These are phyloP conservation scores for Vandiemenella viatica DNA, from an alignment of 2,888 invertebrate genomes.

Conservation along the genomic window DNA sequence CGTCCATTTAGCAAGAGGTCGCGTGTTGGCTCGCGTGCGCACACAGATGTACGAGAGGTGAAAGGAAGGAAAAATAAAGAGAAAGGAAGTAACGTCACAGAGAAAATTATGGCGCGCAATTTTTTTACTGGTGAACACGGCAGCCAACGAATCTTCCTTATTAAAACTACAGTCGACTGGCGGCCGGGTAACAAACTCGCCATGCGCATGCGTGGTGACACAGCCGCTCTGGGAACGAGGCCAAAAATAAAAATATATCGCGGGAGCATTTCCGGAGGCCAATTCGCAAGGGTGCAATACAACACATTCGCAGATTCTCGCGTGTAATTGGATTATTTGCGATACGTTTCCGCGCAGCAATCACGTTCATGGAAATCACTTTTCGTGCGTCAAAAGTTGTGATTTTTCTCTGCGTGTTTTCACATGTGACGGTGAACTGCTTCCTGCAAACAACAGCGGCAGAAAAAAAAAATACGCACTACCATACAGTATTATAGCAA, in stretches of 20 bases:
- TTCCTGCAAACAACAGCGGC: too few species aligned
- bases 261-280: neutral
- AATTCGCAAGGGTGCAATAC: slow-evolving; percentile 1
- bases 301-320: neutral
- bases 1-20: neutral
- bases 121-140: neutral
- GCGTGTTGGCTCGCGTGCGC: neutral
- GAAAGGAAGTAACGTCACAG: neutral
- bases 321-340: neutral
- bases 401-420: too few species aligned
- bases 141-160: neutral
- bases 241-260: too few species aligned
- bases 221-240: too few species aligned
- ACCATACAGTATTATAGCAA: neutral
- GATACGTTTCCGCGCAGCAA: neutral
- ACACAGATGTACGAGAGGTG: neutral
- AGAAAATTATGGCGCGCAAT: neutral
- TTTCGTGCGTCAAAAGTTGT: too few species aligned
- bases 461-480: too few species aligned
- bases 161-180: neutral
- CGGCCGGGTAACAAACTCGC: too few species aligned
- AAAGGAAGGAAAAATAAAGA: neutral
- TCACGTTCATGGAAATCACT: slow-evolving; percentile 1
- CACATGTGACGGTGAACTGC: too few species aligned
- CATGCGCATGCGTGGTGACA: too few species aligned